A percentile compares a stretch with the other conserved stretches of the same genome.
Evolutionary conservation across 2,113 vertebrate species (phyloP).

Genomic region (Acanthochromis polyacanthus): DNA sequence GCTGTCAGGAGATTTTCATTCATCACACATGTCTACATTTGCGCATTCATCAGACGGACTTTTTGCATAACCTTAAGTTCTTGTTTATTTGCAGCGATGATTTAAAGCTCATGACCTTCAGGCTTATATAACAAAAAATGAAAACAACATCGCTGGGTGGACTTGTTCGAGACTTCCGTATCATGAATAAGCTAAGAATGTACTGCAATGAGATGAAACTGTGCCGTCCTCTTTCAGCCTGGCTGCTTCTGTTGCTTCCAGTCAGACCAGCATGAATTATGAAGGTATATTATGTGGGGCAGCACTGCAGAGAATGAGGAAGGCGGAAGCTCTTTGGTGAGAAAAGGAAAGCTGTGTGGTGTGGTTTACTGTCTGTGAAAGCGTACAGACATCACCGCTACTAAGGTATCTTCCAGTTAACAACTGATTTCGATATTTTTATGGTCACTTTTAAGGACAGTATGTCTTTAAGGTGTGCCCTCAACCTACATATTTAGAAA

Average conservation of each 20-base stretch:
- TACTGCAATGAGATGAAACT: background rate
- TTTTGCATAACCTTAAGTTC: background rate
- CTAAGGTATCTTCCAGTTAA: background rate
- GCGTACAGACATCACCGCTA: background rate
- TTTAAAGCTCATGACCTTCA: too few species aligned
- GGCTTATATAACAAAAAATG: too few species aligned
- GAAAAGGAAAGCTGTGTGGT: slow-evolving; percentile 7
- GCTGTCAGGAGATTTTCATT: background rate
- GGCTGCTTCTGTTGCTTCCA: slow-evolving; percentile 7
- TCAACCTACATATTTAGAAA: too few species aligned
- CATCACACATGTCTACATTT: background rate
- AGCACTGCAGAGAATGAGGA: slow-evolving; percentile 3
- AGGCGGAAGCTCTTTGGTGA: background rate
- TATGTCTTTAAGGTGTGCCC: too few species aligned
- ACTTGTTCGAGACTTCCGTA: too few species aligned
- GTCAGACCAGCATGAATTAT: slow-evolving; percentile 65
- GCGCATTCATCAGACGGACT: background rate
- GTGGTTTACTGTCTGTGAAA: background rate
- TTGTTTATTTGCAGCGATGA: background rate
- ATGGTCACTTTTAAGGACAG: too few species aligned
- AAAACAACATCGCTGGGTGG: too few species aligned
- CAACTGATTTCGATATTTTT: too few species aligned
- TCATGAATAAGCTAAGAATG: background rate
- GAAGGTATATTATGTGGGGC: slow-evolving; percentile 60
- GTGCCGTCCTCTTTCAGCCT: background rate